Evolutionary conservation across 1,140 invertebrate genomes (phyloP).

Genomic region (Calephelis virginiensis): DNA sequence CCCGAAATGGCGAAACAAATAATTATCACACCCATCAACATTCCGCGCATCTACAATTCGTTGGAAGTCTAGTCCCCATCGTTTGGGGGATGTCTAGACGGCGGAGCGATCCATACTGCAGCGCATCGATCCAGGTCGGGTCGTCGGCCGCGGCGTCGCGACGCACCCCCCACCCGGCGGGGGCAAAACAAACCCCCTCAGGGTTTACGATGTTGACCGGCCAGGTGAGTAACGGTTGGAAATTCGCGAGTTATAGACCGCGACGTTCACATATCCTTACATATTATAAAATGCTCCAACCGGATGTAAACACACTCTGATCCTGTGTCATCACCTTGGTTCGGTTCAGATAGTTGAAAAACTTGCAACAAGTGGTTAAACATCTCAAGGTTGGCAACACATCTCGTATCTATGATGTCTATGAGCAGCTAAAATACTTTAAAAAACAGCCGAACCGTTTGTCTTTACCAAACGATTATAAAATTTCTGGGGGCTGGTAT

Average conservation of each 20-base stretch:
- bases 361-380: too few species aligned
- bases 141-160: slow-evolving; percentile 56
- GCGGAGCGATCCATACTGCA: slow-evolving; percentile 64
- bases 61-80: slow-evolving; percentile 32
- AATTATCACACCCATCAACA: slow-evolving; percentile 45
- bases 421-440: too few species aligned
- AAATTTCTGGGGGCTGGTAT: too few species aligned
- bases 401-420: too few species aligned
- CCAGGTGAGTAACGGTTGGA: slow-evolving; percentile 42
- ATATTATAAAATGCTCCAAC: background rate
- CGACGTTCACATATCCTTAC: background rate
- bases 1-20: slow-evolving; percentile 33
- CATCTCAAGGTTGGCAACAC: too few species aligned
- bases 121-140: slow-evolving; percentile 56
- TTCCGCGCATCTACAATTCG: slow-evolving; percentile 50
- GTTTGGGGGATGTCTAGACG: slow-evolving; percentile 48
- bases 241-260: slow-evolving; percentile 22
- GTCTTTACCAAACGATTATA: too few species aligned
- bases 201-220: slow-evolving; percentile 40
- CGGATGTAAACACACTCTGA: too few species aligned
- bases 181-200: slow-evolving; percentile 57
- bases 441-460: too few species aligned
- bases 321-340: too few species aligned
- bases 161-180: slow-evolving; percentile 41
- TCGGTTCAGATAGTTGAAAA: too few species aligned